phyloP scores from a whole-genome alignment of 2,113 vertebrate genomes.

The Aphyosemion australe region DNA sequence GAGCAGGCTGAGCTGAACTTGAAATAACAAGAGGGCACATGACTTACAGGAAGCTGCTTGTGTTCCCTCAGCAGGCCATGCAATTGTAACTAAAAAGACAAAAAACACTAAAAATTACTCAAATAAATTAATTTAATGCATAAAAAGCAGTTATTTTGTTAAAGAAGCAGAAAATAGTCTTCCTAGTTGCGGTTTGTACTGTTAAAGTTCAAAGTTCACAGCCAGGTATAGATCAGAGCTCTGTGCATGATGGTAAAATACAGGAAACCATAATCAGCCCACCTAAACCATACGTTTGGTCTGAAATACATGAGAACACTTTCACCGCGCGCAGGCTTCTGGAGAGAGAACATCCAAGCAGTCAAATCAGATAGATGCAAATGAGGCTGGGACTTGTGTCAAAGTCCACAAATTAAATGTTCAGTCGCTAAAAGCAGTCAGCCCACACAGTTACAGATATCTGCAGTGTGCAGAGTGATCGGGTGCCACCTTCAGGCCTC shows the following conservation, averaged over 20 bases:
- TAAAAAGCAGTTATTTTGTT: not conserved
- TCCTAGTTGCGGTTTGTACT: not conserved
- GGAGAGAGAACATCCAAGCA: not conserved
- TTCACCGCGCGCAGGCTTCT: not conserved
- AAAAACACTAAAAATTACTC: not conserved
- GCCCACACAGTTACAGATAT: conserved; percentile 34
- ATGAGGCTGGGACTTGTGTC: not conserved
- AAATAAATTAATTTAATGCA: no score
- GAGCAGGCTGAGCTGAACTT: conserved; percentile 53
- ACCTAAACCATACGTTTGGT: not conserved
- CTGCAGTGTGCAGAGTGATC: conserved; percentile 41
- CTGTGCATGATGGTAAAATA: not conserved
- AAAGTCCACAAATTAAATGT: conserved; percentile 4
- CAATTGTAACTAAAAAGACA: conserved; percentile 1
- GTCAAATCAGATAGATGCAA: no score
- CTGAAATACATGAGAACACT: conserved; percentile 1
- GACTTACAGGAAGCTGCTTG: conserved; percentile 42
- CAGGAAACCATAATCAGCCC: conserved; percentile 24
- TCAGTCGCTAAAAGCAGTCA: conserved; percentile 24
- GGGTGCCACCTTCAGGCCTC: not conserved
- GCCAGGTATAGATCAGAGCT: not conserved
- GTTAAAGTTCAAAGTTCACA: conserved; percentile 17
- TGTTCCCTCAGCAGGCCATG: conserved; percentile 10
- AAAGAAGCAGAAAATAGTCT: not conserved
- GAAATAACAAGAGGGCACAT: conserved; percentile 51